Base-by-base conservation (phyloP, 1,140 invertebrate species). In the Drosophila mayri region DNA sequence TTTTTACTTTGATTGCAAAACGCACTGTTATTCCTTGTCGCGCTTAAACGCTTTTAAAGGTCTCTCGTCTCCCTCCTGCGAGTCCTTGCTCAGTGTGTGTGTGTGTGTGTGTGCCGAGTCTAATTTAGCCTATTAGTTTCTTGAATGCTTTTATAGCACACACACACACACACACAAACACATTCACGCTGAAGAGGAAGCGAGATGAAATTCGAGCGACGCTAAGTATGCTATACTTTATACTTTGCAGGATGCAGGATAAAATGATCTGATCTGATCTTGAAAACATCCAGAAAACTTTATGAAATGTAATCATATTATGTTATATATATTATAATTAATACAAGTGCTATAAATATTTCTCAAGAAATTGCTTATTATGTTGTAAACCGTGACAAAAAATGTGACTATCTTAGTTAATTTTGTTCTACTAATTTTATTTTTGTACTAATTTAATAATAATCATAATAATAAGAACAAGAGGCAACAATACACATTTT, bases 1-100 rank as follows among this genome's bases (percentile, higher is more conserved):
- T 88, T 87, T 87, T 83, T 80, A 88, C 83, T 87, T 87, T 88
- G 84, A 87, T 88, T 87, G 79, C 79, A 79, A 82, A 81, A 88
- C 83, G 84, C 83, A 87, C 81, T 83, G 88, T 84, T 87, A 88
- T 83, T 80, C 43, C 76, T 71, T 80, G 80, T 77, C 73, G 76
- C 85, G 80, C 66, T 80, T 87, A 87, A 87, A 88, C 76, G 79
- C 80, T 79, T 84, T 84, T 84, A 84, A 79, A 83, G 72, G 81
- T 35, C 47, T 62, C 43, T 37, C 35, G 28, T 55, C 32, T 40
- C 54, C 16, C 41, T 49, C 54, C 62, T 44, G 25, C 35, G 43
- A 37, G n/a, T 63, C 54, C 41, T 37, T 11, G 32, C 28, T 35
- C 4, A 3, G 5, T 44, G 16, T 43, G 57, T 41, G 40, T 61